These are phyloP conservation scores for Chionis minor DNA, from an alignment of 2,113 vertebrate genomes.

Conservation along the genomic window DNA sequence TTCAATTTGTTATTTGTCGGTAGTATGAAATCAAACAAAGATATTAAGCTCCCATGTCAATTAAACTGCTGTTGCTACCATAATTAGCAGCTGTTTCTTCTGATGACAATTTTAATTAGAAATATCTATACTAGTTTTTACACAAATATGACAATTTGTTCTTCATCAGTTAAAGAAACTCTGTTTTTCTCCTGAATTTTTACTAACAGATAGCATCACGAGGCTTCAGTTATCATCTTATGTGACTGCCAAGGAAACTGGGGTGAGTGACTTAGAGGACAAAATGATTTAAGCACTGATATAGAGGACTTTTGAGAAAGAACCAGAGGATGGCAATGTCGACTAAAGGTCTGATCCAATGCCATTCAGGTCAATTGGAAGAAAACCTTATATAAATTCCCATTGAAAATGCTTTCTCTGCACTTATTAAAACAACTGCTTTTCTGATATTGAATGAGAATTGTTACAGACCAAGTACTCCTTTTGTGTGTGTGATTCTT, in stretches of 20 bases:
- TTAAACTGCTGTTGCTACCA: slow-evolving; percentile 25
- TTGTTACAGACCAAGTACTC: background rate
- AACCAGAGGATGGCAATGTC: background rate
- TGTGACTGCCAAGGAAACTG: background rate
- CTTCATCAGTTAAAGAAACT: background rate
- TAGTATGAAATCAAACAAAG: slow-evolving; percentile 33
- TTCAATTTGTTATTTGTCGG: slow-evolving; percentile 37
- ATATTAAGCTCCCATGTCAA: slow-evolving; percentile 24
- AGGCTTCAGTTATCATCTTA: background rate
- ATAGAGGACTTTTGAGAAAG: background rate
- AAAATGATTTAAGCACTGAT: background rate
- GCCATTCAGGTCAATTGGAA: background rate
- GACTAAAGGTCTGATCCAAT: background rate
- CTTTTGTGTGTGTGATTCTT: background rate
- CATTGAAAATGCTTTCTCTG: background rate
- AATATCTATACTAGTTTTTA: background rate
- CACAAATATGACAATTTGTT: background rate
- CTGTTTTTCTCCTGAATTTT: background rate
- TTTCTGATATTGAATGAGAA: background rate
- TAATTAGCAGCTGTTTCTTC: slow-evolving; percentile 26
- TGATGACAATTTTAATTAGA: slow-evolving; percentile 26
- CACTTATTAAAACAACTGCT: background rate
- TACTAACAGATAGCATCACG: background rate
- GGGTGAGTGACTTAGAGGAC: background rate
- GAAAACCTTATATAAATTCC: background rate